Conservation (phyloP, 2,888 invertebrate species). For the Xylota sylvarum region DNA sequence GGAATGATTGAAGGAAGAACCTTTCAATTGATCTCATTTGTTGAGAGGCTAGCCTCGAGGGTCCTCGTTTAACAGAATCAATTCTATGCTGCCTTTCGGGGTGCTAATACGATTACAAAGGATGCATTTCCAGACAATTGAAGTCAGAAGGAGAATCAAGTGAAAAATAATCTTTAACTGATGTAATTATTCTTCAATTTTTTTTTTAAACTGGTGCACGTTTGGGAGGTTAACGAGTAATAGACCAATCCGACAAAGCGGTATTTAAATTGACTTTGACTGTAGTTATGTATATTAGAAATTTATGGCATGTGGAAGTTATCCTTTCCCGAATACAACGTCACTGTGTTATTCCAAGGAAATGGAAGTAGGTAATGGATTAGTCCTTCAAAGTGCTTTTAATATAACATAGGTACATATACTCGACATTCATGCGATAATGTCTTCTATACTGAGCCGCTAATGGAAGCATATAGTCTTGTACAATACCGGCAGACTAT, state of each 20-base stretch:
- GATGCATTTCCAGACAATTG: background rate
- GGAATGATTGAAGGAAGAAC: slow-evolving; percentile 15
- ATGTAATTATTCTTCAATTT: background rate
- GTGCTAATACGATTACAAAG: background rate
- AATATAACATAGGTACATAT: no score
- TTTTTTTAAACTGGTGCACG: background rate
- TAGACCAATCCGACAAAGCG: background rate
- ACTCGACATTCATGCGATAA: no score
- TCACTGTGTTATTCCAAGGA: no score
- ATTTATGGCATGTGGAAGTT: background rate
- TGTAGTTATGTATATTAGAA: no score
- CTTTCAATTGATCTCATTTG: slow-evolving; percentile 42
- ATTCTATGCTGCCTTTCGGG: background rate
- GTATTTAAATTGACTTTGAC: no score
- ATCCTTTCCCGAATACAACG: no score
- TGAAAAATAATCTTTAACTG: background rate
- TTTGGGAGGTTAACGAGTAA: background rate
- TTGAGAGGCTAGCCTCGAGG: background rate
- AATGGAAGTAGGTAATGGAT: no score
- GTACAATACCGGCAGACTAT: no score
- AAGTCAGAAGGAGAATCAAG: background rate
- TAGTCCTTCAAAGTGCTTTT: no score
- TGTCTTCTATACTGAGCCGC: no score
- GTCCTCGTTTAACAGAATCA: background rate
- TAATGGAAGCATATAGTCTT: no score